Evolutionary conservation across 1,140 invertebrate species (phyloP).

Genomic region (Aradophagus sp.): DNA sequence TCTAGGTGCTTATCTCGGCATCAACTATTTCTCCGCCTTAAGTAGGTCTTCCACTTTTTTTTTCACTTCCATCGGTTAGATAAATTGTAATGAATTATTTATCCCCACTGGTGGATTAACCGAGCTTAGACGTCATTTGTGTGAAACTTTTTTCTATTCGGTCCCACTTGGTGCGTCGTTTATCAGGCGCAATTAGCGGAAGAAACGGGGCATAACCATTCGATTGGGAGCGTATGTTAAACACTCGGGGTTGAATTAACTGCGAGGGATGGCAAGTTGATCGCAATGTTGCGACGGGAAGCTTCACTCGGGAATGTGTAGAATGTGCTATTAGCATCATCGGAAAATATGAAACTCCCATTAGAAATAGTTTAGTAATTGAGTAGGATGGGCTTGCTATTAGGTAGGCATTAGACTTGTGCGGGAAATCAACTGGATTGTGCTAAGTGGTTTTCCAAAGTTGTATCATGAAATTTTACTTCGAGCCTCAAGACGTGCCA

Average conservation of each 20-base stretch:
- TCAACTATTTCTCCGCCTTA: conserved; percentile 23
- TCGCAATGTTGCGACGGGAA: conserved; percentile 5
- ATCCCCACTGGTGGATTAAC: conserved; percentile 17
- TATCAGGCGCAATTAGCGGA: conserved; percentile 10
- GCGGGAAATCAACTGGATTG: conserved; percentile 6
- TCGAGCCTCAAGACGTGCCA: too few relatives aligned
- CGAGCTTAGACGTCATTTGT: background rate
- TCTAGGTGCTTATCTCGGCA: conserved; percentile 31
- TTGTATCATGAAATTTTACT: too few relatives aligned
- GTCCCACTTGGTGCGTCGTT: background rate
- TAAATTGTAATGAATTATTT: conserved; percentile 41
- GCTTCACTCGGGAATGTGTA: conserved; percentile 13
- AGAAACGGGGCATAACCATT: conserved; percentile 10
- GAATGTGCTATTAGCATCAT: conserved; percentile 21
- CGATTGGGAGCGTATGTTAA: conserved; percentile 8
- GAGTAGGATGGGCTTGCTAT: conserved; percentile 6
- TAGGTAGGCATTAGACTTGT: conserved; percentile 20
- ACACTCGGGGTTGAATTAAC: conserved; percentile 3
- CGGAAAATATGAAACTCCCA: conserved; percentile 37
- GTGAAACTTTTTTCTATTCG: background rate
- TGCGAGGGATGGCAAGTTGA: background rate
- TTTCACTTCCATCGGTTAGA: conserved; percentile 10
- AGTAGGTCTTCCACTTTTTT: conserved; percentile 23
- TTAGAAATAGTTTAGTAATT: conserved; percentile 48
- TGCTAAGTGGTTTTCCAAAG: too few relatives aligned